A percentile compares a stretch with the other conserved stretches of the same genome.
Conservation (phyloP, 1,140 invertebrate species). For the Ectropis grisescens region DNA sequence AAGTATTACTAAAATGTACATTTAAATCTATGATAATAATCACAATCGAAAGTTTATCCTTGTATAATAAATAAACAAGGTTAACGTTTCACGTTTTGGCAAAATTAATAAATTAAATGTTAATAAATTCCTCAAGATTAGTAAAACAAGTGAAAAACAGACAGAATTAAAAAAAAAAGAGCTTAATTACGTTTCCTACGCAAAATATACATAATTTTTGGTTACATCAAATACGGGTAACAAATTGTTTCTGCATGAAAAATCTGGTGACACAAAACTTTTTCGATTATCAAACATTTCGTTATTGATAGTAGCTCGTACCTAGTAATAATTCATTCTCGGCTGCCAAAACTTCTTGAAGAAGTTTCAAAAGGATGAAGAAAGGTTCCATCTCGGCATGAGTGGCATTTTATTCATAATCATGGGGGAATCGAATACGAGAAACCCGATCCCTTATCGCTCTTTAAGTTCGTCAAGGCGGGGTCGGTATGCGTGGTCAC, state of each 20-base stretch:
- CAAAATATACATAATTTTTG: no score
- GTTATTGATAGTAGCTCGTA: slow-evolving; percentile 41
- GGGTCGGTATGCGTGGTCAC: no score
- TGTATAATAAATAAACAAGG: no score
- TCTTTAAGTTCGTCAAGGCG: slow-evolving; percentile 8
- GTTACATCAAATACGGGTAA: no score
- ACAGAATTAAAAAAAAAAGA: no score
- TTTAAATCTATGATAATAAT: slow-evolving; percentile 18
- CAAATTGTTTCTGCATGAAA: no score
- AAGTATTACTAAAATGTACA: slow-evolving; percentile 12
- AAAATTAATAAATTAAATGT: no score
- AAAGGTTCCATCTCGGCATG: slow-evolving; percentile 20
- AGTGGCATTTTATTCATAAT: slow-evolving; percentile 21
- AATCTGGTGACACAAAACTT: slow-evolving; percentile 19
- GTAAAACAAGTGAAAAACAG: no score
- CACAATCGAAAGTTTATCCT: slow-evolving; percentile 18
- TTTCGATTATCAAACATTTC: slow-evolving; percentile 41
- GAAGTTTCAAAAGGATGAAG: slow-evolving; percentile 25
- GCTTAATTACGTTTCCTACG: no score
- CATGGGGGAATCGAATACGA: slow-evolving; percentile 22
- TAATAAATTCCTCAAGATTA: no score
- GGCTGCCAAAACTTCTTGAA: slow-evolving; percentile 29
- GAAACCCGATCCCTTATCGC: slow-evolving; percentile 15
- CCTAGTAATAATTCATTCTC: slow-evolving; percentile 35
- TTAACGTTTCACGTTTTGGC: slow-evolving; percentile 34